Percentiles rank a stretch among this genome's conserved stretches.
Conservation (phyloP, 2,888 invertebrate genomes). For the Euplexia lucipara region DNA sequence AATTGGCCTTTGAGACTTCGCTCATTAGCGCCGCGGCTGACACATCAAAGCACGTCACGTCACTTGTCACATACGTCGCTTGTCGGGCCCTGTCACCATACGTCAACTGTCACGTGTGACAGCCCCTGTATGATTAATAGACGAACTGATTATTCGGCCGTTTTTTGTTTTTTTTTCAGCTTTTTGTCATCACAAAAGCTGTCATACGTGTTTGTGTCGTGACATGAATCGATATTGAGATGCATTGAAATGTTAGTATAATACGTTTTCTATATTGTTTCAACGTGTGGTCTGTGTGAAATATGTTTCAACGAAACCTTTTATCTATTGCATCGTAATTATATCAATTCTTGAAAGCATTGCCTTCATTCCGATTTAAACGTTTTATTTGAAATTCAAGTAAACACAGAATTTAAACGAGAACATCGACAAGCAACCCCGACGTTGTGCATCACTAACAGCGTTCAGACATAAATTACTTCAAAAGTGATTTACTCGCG, state of each 20-base stretch:
- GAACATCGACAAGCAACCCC: slow-evolving; percentile 59
- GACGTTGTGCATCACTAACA: slow-evolving; percentile 76
- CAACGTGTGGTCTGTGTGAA: slow-evolving; percentile 7
- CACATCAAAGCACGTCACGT: slow-evolving; percentile 82
- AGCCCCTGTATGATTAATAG: slow-evolving; percentile 81
- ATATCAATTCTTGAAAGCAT: slow-evolving; percentile 12
- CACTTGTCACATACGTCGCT: slow-evolving; percentile 74
- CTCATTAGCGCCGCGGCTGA: slow-evolving; percentile 81
- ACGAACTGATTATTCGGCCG: slow-evolving; percentile 77
- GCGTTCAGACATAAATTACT: slow-evolving; percentile 85
- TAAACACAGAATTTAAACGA: slow-evolving; percentile 52
- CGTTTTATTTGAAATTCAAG: slow-evolving; percentile 49
- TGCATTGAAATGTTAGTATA: slow-evolving; percentile 45
- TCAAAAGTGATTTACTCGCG: slow-evolving; percentile 88
- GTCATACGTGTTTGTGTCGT: slow-evolving; percentile 72
- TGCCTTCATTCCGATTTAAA: slow-evolving; percentile 20
- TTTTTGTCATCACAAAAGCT: slow-evolving; percentile 76
- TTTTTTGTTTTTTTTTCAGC: slow-evolving; percentile 62
- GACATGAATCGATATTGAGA: slow-evolving; percentile 60
- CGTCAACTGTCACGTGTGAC: slow-evolving; percentile 75
- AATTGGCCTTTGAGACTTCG: slow-evolving; percentile 70
- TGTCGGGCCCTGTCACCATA: slow-evolving; percentile 77
- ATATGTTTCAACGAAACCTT: slow-evolving; percentile 7
- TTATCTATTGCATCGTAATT: slow-evolving; percentile 33
- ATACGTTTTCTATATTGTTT: slow-evolving; percentile 25